Conservation (phyloP, 2,113 vertebrate species). For the Indicator maculatus region DNA sequence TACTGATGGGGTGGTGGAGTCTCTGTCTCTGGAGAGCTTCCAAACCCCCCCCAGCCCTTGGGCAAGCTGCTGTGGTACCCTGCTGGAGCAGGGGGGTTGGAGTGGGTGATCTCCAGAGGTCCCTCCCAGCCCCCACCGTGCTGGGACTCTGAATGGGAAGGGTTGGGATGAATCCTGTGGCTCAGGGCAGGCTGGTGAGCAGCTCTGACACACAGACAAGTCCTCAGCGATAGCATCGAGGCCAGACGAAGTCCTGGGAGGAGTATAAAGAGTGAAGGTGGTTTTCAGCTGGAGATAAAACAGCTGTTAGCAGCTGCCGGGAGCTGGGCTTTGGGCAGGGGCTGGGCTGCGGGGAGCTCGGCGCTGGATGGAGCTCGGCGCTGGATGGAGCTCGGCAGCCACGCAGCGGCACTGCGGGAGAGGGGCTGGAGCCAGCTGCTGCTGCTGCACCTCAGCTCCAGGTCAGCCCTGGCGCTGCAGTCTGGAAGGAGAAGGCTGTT, state of each 20-base stretch:
- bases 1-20: too few species aligned
- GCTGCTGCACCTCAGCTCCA: not conserved
- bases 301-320: too few species aligned
- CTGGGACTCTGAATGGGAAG: not conserved
- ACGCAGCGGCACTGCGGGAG: not conserved
- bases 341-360: not conserved
- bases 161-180: not conserved
- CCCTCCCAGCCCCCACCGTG: too few species aligned
- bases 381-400: not conserved
- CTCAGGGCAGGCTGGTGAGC: not conserved
- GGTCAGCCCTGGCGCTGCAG: not conserved
- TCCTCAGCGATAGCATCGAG: accelerated
- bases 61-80: too few species aligned
- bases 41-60: too few species aligned
- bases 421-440: not conserved
- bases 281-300: not conserved
- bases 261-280: not conserved
- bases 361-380: not conserved
- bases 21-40: too few species aligned
- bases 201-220: not conserved
- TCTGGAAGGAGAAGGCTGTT: not conserved
- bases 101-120: too few species aligned
- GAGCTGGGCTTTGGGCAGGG: not conserved
- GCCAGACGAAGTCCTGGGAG: not conserved
- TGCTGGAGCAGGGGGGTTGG: too few species aligned